Evolutionary conservation across 2,888 invertebrate genomes (phyloP).

Genomic region (Urechis unicinctus): DNA sequence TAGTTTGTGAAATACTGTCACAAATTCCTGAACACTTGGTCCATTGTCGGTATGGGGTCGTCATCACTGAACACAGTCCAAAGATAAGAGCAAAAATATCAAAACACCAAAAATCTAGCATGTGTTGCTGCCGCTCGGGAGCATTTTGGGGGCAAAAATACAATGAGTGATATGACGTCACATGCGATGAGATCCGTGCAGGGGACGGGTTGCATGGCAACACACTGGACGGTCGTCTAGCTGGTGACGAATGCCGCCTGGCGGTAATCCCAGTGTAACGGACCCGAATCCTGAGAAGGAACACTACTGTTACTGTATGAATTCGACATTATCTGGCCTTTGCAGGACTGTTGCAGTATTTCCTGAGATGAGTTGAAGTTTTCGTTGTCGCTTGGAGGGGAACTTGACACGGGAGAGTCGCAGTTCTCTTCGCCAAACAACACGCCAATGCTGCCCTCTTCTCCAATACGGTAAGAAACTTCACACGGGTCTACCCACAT

Average conservation of each 20-base stretch:
- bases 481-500: slow-evolving; percentile 73
- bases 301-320: neutral
- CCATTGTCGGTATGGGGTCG: neutral
- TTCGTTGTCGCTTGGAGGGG: neutral
- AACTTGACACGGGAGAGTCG: neutral
- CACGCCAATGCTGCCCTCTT: slow-evolving; percentile 61
- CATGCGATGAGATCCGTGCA: too few species aligned
- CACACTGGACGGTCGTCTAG: neutral
- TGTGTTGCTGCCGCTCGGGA: neutral
- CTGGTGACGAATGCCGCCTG: neutral
- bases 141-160: too few species aligned
- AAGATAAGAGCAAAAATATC: neutral
- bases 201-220: too few species aligned
- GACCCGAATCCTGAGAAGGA: neutral
- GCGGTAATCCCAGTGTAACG: neutral
- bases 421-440: slow-evolving; percentile 43
- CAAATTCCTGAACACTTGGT: neutral
- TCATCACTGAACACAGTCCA: neutral
- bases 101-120: neutral
- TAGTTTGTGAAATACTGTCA: too few species aligned
- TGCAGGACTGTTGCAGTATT: neutral
- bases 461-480: slow-evolving; percentile 64
- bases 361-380: neutral
- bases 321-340: too few species aligned
- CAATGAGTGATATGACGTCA: too few species aligned